phyloP scores from a whole-genome alignment of 2,113 vertebrate genomes.

The Manacus vitellinus region DNA sequence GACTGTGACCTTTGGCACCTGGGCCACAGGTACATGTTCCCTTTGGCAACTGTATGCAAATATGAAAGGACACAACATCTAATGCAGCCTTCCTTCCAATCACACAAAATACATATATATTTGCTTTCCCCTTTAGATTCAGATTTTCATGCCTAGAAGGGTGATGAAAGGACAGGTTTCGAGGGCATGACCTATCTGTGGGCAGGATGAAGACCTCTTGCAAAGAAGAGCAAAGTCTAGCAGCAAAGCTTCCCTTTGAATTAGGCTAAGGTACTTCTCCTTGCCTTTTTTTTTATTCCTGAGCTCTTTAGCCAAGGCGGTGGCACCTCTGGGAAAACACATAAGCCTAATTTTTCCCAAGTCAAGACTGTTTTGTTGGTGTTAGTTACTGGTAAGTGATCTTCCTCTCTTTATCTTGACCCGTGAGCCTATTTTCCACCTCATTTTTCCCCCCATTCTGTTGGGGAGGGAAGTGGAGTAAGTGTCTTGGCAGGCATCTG shows the following conservation, averaged over 20 bases:
- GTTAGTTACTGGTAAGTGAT: not conserved
- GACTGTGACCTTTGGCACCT: not conserved
- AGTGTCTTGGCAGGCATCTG: accelerated
- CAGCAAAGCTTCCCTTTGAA: not conserved
- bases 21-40: not conserved
- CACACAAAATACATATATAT: not conserved
- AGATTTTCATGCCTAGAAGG: not conserved
- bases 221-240: not conserved
- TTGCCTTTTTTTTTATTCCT: not conserved
- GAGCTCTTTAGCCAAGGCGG: not conserved
- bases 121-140: not conserved
- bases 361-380: not conserved
- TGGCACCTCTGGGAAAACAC: not conserved
- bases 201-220: not conserved
- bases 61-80: not conserved
- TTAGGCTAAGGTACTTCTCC: not conserved
- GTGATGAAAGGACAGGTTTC: not conserved
- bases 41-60: not conserved
- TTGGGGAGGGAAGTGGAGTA: not conserved
- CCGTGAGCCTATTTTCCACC: not conserved
- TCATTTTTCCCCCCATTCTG: not conserved
- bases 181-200: not conserved
- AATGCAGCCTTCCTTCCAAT: not conserved
- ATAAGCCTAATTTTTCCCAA: not conserved
- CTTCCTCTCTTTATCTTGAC: not conserved